These are phyloP conservation scores for Phataginus tetradactyla DNA, from an alignment of 2,797 vertebrate species.

Conservation along the genomic window DNA sequence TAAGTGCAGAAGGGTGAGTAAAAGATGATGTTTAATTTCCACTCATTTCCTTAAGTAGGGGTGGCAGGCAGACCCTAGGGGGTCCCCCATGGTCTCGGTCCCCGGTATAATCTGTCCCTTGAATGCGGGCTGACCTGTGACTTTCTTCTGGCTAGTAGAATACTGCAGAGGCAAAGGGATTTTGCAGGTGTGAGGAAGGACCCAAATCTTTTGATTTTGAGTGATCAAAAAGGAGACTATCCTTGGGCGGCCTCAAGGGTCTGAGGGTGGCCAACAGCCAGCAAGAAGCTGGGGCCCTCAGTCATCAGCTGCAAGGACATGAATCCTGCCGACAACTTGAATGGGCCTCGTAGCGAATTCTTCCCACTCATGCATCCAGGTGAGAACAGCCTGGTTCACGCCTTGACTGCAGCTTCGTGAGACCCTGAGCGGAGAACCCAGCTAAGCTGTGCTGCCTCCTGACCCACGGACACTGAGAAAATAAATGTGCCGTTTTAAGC, in stretches of 20 bases:
- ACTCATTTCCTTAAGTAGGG: not conserved
- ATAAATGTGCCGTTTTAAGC: not conserved
- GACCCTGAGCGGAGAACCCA: not conserved
- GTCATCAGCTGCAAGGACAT: not conserved
- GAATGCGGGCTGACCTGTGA: not conserved
- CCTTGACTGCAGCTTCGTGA: not conserved
- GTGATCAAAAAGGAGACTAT: not conserved
- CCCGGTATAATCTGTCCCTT: too few relatives aligned
- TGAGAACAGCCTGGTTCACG: not conserved
- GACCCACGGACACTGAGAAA: not conserved
- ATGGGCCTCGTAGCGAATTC: not conserved
- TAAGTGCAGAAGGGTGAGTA: not conserved
- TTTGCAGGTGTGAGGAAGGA: not conserved
- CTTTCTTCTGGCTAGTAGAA: not conserved
- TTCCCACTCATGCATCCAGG: not conserved
- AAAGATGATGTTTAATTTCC: not conserved
- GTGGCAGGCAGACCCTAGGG: not conserved
- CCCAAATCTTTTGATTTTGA: not conserved
- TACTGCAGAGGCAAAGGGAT: not conserved
- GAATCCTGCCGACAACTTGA: not conserved
- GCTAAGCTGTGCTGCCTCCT: not conserved
- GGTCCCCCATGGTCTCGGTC: not conserved
- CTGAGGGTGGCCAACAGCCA: not conserved
- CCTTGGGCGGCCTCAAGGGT: not conserved
- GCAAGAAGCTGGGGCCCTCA: not conserved